Evolutionary conservation across 1,140 invertebrate genomes (phyloP), one percentile per base, ranked within the genome.

Genomic region (Theocolax elegans): DNA sequence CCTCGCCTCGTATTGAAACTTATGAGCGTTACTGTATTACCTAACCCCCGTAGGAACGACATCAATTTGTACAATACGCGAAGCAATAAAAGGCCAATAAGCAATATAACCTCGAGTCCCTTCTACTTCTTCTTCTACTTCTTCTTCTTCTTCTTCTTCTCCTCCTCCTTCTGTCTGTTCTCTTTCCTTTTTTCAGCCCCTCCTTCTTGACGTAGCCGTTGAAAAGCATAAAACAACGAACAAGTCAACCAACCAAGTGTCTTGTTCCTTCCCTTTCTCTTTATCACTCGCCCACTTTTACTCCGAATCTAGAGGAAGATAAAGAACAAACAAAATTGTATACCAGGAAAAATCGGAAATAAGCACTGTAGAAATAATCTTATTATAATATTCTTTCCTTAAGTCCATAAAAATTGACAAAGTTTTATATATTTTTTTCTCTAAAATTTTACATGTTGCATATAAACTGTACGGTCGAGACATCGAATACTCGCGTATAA

Each of bases 71-170:
- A 27, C 17, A 53, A 64, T 64, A 53, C 19, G 53, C 48, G 35
- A 54, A 53, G 48, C 48, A 53, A 48, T 64, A 64, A 64, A 64
- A 64, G 48, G 12, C 35, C 48, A 64, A 64, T 64, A 53, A 64
- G 31, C 48, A 40, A 40, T 53, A 64, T 51, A 64, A 17, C 29
- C 48, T 49, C n/a, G 44, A 44, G 46, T 62, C 46, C 27, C n/a
- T n/a, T n/a, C n/a, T n/a, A n/a, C n/a, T n/a, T n/a, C n/a, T n/a
- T n/a, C n/a, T n/a, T n/a, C n/a, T n/a, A n/a, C n/a, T n/a, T n/a
- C n/a, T n/a, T n/a, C n/a, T n/a, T n/a, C n/a, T 49, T 48, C 60
- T 19, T 49, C 29, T 31, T 19, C 38, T 38, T 23, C 46, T 17
- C 46, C 60, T 13, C 27, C 48, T 15, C 31, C 62, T 25, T 53